These are phyloP conservation scores for Alouatta palliata DNA, from an alignment of 2,113 vertebrate species.

Conservation along the genomic window DNA sequence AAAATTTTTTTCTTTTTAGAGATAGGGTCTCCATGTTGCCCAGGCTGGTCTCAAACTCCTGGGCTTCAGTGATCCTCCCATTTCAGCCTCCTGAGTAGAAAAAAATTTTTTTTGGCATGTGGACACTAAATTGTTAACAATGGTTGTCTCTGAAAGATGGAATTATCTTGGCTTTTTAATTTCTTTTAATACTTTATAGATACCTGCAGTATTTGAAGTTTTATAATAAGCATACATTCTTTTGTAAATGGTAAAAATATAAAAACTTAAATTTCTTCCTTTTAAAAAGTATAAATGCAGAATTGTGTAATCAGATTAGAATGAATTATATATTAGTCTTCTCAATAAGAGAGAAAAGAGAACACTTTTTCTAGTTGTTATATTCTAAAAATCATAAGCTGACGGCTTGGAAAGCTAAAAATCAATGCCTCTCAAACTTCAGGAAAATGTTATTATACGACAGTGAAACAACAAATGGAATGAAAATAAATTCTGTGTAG, in stretches of 20 bases:
- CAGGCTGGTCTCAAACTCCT: not conserved
- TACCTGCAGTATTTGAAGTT: slow-evolving; percentile 4
- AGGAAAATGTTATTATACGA: not conserved
- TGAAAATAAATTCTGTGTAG: not conserved
- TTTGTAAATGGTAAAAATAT: slow-evolving; percentile 11
- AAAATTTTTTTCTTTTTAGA: not conserved
- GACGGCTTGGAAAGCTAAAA: slow-evolving; percentile 22
- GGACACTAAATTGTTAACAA: not conserved
- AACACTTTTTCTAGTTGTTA: slow-evolving; percentile 25
- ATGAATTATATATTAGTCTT: not conserved
- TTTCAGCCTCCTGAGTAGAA: not conserved
- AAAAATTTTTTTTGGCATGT: not conserved
- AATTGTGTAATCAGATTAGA: slow-evolving; percentile 4
- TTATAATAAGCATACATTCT: not conserved
- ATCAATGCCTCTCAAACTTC: not conserved
- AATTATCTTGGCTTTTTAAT: slow-evolving; percentile 21
- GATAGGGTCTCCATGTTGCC: not conserved
- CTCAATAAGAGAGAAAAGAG: slow-evolving; percentile 4
- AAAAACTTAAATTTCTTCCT: slow-evolving; percentile 39
- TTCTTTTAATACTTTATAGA: not conserved
- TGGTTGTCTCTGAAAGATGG: not conserved
- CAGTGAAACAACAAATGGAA: not conserved
- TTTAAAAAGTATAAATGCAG: slow-evolving; percentile 3
- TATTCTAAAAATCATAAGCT: not conserved
- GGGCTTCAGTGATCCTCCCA: not conserved